phyloP scores from a whole-genome alignment of 2,113 vertebrate genomes.

The Ursus arctos region DNA sequence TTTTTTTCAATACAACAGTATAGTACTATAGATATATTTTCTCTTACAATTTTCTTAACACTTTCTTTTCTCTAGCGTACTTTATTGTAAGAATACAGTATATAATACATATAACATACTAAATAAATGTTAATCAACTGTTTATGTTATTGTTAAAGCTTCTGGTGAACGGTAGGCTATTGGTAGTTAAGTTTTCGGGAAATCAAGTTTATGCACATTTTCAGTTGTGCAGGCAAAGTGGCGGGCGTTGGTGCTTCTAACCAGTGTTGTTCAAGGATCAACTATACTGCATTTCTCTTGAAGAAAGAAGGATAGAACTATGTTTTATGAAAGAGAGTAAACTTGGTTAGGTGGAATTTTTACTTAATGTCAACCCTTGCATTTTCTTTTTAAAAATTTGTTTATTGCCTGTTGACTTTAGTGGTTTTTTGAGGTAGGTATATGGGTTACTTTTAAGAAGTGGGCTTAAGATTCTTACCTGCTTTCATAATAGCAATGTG shows the following conservation, averaged over 20 bases:
- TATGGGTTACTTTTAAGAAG: neutral
- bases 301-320: neutral
- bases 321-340: neutral
- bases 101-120: neutral
- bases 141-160: neutral
- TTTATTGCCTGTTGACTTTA: neutral
- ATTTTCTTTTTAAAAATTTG: neutral
- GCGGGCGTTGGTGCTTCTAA: neutral
- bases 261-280: neutral
- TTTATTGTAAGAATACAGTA: neutral
- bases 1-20: neutral
- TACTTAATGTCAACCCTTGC: neutral
- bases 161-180: neutral
- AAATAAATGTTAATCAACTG: neutral
- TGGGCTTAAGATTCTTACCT: neutral
- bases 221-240: neutral
- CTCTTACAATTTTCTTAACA: neutral
- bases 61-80: neutral
- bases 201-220: neutral
- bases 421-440: neutral
- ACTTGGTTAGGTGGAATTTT: neutral
- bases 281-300: neutral
- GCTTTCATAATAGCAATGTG: neutral
- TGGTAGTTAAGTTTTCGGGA: neutral
- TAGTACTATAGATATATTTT: neutral